A percentile compares a stretch with the other conserved stretches of the same genome.
These are phyloP conservation scores for Thereva nobilitata DNA, from an alignment of 2,888 invertebrate genomes.

Conservation along the genomic window DNA sequence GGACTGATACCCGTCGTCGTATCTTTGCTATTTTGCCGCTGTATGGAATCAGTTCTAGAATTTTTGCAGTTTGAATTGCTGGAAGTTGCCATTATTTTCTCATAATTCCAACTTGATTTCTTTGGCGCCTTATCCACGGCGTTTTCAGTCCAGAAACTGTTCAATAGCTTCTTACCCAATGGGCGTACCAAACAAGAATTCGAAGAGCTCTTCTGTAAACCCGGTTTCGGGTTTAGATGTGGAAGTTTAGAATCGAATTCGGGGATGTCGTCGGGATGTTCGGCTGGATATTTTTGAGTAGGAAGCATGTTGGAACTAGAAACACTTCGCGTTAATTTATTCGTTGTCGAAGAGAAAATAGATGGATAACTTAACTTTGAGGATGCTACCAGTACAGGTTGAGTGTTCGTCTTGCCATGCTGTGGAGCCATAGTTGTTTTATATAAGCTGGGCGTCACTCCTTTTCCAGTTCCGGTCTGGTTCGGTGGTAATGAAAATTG, in stretches of 20 bases:
- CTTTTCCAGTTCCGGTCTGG: not conserved
- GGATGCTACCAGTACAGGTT: not conserved
- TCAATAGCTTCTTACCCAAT: conserved; percentile 56
- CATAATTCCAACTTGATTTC: conserved; percentile 54
- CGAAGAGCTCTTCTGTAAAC: conserved; percentile 45
- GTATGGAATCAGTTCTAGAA: conserved; percentile 28
- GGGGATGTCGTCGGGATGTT: conserved; percentile 41
- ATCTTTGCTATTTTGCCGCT: conserved; percentile 52
- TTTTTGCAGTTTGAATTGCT: conserved; percentile 11
- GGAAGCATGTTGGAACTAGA: conserved; percentile 54
- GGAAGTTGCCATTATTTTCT: conserved; percentile 50
- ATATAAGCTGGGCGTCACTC: not conserved
- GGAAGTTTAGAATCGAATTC: conserved; percentile 39
- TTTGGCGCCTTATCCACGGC: conserved; percentile 53
- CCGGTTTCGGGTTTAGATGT: conserved; percentile 20
- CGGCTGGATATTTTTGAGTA: conserved; percentile 40
- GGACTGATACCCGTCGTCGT: no score
- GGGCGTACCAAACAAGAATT: conserved; percentile 45
- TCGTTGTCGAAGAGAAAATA: conserved; percentile 45
- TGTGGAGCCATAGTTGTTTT: not conserved
- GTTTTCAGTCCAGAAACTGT: conserved; percentile 58
- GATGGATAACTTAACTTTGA: conserved; percentile 49
- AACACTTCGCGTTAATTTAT: conserved; percentile 53
- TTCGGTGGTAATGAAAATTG: conserved; percentile 16
- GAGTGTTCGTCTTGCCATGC: no score